Base-by-base conservation (phyloP, 2,113 vertebrate genomes). In the Scomber scombrus region DNA sequence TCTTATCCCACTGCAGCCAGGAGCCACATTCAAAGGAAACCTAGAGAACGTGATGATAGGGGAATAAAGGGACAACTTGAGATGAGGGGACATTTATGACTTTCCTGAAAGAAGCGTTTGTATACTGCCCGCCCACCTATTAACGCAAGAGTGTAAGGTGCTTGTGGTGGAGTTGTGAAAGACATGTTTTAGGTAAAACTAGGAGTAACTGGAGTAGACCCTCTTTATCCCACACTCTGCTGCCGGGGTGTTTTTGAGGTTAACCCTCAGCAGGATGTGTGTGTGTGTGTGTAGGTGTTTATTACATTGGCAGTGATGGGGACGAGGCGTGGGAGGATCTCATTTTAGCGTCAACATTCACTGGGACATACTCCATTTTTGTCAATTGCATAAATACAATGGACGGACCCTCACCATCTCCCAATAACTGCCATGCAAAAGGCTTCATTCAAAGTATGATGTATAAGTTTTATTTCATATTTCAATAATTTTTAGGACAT, bases 1-100 rank as follows among this genome's bases (percentile, higher is more conserved):
- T 82, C 88, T 70, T 50, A 55, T 68, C 80, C 45, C 75, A 70
- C 82, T 77, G 61, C 69, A 89, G 75, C 75, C 69, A 57, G 62
- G 65, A 81, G 62, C 47, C 70, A 16, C 19, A 70, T 89, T 93
- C 85, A 93, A 91, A 92, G 85, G 68, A 52, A 80, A 55, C 60
- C 68, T 47, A 54, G 75, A 89, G 77, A 76, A 78, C 82, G 83
- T 65, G 81, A 82, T 81, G 91, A 90, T 68, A 34, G 72, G 73
- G 49, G 71, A 84, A 91, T 86, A 85, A 93, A 88, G 84, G 82
- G 77, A 45, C 73, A 26, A 54, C 18, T 63, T 88, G 78, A 91
- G 81, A 68, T 46, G 66, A 69, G 77, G 83, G 77, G 80, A 88
- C 82, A 40, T 91, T 91, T 89, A 90, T 91, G 87, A 78, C 75